Evolutionary conservation across 2,888 invertebrate species (phyloP).

Genomic region (Dolichopus griseipennis): DNA sequence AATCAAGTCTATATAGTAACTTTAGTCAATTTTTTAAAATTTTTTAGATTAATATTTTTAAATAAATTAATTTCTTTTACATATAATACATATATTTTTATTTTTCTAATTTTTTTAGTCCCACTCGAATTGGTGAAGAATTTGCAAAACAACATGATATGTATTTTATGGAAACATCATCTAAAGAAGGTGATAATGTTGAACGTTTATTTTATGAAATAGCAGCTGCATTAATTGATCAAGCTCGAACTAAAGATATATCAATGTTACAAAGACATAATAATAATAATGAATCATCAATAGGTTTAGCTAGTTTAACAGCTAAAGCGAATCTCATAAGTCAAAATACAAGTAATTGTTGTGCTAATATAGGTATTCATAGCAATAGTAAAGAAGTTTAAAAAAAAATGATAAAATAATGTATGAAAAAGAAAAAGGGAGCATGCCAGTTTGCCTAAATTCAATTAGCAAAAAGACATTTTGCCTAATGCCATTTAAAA

Average conservation of each 20-base stretch:
- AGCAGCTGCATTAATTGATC: constrained; percentile 85
- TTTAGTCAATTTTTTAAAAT: too few relatives aligned
- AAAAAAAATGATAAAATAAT: not conserved
- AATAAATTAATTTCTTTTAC: too few relatives aligned
- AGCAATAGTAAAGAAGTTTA: constrained; percentile 13
- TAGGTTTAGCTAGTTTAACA: constrained; percentile 25
- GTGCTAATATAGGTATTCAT: constrained; percentile 23
- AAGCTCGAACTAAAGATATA: constrained; percentile 69
- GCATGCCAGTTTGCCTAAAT: too few relatives aligned
- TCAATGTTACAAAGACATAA: constrained; percentile 34
- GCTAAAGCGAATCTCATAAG: constrained; percentile 25
- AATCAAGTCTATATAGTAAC: too few relatives aligned
- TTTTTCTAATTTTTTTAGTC: constrained; percentile 35
- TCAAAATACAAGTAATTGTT: constrained; percentile 25
- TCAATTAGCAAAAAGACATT: too few relatives aligned
- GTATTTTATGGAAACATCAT: constrained; percentile 97
- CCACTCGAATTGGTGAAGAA: constrained; percentile 87
- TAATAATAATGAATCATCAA: constrained; percentile 17
- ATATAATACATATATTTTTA: not conserved
- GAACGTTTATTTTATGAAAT: constrained; percentile 95
- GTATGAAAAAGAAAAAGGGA: too few relatives aligned
- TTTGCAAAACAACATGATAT: constrained; percentile 93
- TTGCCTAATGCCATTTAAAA: too few relatives aligned
- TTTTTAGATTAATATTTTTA: too few relatives aligned
- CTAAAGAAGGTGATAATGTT: constrained; percentile 96